Base-by-base conservation (phyloP, 1,140 invertebrate species). In the Lutraria rhynchaena region DNA sequence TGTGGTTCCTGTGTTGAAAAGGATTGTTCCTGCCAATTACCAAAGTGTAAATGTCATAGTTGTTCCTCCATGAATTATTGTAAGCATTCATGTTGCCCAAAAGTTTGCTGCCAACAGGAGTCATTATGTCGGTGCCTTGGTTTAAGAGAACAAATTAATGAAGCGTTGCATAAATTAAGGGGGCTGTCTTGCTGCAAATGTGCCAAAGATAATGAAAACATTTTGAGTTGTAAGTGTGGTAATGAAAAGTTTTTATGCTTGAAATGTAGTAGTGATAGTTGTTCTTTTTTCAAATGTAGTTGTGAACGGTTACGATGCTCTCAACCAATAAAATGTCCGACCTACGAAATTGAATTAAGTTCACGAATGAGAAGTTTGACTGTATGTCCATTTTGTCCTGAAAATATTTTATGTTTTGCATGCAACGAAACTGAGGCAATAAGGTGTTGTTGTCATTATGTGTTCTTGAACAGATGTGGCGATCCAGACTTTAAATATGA, bases 391-490 rank as follows among this genome's bases (percentile, higher is more conserved):
- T 9, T 13, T 29, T 49, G 63, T 41, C 63, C 63, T 31, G 63
- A 67, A 13, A 19, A 67, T 29, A 41, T 67, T n/a, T 24, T 67
- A 51, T 67, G 63, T 27, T 67, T 29, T 41, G n/a, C 63, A 11
- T 67, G 63, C 27, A 49, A 24, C 15, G 63, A 67, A 17, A 24
- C 44, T 29, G 37, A 67, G 13, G 35, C 2, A 46, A 27, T 67
- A 1, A 49, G 44, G 9, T 67, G 63, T 29, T 67, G 63, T 46
- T 67, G 63, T 49, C 63, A 67, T 67, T 67, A 67, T 49, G 11
- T 67, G 17, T 67, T 67, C 24, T 67, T 3, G 24, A 67, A 67
- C 35, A 46, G 63, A 49, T 67, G 63, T 27, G 63, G 63, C 31
- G 63, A 67, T 27, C 63, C 63, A 7, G 1, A 51, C 11, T 67